Evolutionary conservation across 2,113 vertebrate genomes (phyloP).

Genomic region (Aegypius monachus): DNA sequence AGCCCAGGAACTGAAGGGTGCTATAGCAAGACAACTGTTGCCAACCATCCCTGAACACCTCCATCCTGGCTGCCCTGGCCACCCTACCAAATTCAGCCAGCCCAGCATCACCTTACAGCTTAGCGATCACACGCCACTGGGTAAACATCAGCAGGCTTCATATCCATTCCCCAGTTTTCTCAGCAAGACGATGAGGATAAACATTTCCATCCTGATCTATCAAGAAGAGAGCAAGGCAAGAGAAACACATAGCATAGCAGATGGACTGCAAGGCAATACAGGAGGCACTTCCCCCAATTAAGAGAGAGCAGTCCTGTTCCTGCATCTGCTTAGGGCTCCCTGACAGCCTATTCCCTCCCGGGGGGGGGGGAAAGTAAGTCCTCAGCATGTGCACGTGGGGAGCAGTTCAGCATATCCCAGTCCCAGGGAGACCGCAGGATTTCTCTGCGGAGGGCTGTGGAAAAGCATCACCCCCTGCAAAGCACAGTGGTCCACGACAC

Average conservation of each 20-base stretch:
- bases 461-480: not conserved
- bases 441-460: not conserved
- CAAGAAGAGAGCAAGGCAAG: not conserved
- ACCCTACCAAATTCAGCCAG: not conserved
- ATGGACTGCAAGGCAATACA: not conserved
- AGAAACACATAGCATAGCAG: not conserved
- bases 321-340: not conserved
- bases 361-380: accelerated
- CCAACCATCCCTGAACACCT: not conserved
- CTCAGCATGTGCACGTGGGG: accelerated
- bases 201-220: not conserved
- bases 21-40: not conserved
- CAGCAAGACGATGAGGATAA: accelerated
- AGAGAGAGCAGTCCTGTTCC: not conserved
- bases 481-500: not conserved
- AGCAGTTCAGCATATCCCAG: accelerated
- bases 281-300: not conserved
- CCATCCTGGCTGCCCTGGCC: not conserved
- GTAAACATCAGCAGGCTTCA: accelerated
- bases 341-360: not conserved
- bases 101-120: not conserved
- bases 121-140: accelerated
- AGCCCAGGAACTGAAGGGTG: not conserved
- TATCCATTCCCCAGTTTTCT: not conserved
- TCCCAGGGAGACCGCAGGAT: accelerated